phyloP scores from a whole-genome alignment of 2,797 vertebrate species.

The Rhynchotus rufescens region DNA sequence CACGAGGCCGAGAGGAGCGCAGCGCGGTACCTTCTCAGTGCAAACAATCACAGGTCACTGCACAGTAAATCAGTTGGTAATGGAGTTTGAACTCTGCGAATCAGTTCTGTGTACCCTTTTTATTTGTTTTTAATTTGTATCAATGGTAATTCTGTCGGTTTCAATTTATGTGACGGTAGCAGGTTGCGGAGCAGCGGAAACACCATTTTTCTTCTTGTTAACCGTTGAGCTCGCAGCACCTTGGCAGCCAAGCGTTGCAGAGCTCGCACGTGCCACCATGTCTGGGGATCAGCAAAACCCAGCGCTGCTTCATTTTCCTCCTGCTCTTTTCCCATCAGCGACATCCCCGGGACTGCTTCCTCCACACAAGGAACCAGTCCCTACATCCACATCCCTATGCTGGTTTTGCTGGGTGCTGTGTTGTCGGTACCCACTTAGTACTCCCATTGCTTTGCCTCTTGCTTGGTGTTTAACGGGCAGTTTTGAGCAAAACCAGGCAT shows the following conservation, averaged over 20 bases:
- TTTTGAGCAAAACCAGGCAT: not conserved
- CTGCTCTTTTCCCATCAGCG: not conserved
- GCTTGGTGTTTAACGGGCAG: not conserved
- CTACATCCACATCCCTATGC: rapidly evolving
- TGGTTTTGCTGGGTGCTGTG: rapidly evolving
- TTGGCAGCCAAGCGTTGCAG: not conserved
- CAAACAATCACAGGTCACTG: constrained; percentile 86
- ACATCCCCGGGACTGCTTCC: rapidly evolving
- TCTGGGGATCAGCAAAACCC: not conserved
- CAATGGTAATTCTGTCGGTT: constrained; percentile 85
- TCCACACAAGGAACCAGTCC: not conserved
- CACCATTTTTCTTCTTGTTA: constrained; percentile 54
- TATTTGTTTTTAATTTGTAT: constrained; percentile 97
- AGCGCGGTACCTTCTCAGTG: constrained; percentile 77
- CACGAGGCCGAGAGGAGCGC: constrained; percentile 83
- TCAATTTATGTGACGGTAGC: constrained; percentile 78
- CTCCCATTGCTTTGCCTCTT: not conserved
- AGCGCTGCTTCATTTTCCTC: rapidly evolving
- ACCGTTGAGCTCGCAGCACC: not conserved
- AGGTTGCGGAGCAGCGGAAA: constrained; percentile 69
- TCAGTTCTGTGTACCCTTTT: constrained; percentile 83
- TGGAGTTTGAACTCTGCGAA: constrained; percentile 86
- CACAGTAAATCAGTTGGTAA: constrained; percentile 90
- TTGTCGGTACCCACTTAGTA: rapidly evolving
- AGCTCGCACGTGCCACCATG: not conserved